Evolutionary conservation across 2,113 vertebrate species (phyloP).

Genomic region (Rissa tridactyla): DNA sequence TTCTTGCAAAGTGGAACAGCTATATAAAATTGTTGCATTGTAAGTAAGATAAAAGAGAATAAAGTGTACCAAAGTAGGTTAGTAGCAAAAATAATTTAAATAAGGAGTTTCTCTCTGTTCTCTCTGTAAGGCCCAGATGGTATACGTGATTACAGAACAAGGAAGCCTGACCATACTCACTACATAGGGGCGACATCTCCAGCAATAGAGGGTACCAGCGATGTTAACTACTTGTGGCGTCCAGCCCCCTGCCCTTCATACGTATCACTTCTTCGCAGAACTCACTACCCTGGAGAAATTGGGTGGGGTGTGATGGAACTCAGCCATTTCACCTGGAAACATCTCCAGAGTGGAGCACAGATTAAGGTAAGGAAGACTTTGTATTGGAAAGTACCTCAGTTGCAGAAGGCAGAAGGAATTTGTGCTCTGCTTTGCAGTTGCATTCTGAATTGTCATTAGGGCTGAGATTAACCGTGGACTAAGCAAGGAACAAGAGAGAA

Average conservation of each 20-base stretch:
- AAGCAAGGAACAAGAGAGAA: not conserved
- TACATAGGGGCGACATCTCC: conserved; percentile 62
- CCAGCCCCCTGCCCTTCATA: not conserved
- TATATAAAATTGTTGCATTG: not conserved
- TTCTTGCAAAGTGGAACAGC: not conserved
- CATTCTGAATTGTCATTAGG: not conserved
- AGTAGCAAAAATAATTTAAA: not conserved
- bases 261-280: conserved; percentile 6
- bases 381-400: not conserved
- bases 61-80: not conserved
- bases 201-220: conserved; percentile 63
- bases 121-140: conserved; percentile 76
- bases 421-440: not conserved
- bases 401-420: not conserved
- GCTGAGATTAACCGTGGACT: not conserved
- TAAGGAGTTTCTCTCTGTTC: not conserved
- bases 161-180: conserved; percentile 38
- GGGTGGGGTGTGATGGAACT: conserved; percentile 76
- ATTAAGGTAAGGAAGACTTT: conserved; percentile 68
- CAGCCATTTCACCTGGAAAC: conserved; percentile 60
- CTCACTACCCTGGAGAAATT: conserved; percentile 59
- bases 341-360: conserved; percentile 65
- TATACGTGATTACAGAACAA: conserved; percentile 70
- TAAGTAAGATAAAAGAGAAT: not conserved
- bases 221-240: conserved; percentile 70